phyloP scores from a whole-genome alignment of 2,888 invertebrate genomes.

The Aphidius colemani region DNA sequence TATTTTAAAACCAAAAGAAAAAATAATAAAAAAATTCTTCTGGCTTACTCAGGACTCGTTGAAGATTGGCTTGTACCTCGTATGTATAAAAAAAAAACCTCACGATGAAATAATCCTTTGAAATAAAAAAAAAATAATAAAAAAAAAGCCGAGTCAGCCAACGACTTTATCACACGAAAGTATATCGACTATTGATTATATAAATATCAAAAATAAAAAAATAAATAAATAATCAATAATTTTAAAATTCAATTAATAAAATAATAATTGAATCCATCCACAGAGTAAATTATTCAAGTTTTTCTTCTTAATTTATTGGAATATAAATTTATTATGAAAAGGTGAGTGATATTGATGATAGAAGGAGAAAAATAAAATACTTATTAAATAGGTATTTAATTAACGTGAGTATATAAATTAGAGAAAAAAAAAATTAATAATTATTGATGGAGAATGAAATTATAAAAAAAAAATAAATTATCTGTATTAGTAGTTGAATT shows the following conservation, averaged over 20 bases:
- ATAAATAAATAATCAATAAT: slow-evolving; percentile 33
- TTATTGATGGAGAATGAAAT: no score
- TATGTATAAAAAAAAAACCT: not conserved
- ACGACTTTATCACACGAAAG: slow-evolving; percentile 26
- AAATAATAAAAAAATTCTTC: not conserved
- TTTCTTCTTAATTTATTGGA: not conserved
- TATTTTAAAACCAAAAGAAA: no score
- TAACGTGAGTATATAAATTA: slow-evolving; percentile 6
- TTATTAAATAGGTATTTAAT: not conserved
- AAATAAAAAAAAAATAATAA: slow-evolving; percentile 15
- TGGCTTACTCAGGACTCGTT: not conserved
- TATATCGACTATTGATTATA: slow-evolving; percentile 24
- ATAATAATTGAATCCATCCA: slow-evolving; percentile 47
- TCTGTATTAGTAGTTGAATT: no score
- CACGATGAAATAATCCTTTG: slow-evolving; percentile 13
- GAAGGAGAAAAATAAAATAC: not conserved
- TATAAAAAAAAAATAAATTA: no score
- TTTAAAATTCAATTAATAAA: slow-evolving; percentile 37
- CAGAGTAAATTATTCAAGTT: slow-evolving; percentile 37
- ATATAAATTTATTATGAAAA: no score
- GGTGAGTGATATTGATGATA: no score
- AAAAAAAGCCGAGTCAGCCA: slow-evolving; percentile 21
- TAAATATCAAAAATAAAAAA: not conserved
- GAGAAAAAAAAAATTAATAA: slow-evolving; percentile 3
- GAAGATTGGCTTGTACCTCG: not conserved